Evolutionary conservation across 2,888 invertebrate species (phyloP).

Genomic region (Drosophila rellima): DNA sequence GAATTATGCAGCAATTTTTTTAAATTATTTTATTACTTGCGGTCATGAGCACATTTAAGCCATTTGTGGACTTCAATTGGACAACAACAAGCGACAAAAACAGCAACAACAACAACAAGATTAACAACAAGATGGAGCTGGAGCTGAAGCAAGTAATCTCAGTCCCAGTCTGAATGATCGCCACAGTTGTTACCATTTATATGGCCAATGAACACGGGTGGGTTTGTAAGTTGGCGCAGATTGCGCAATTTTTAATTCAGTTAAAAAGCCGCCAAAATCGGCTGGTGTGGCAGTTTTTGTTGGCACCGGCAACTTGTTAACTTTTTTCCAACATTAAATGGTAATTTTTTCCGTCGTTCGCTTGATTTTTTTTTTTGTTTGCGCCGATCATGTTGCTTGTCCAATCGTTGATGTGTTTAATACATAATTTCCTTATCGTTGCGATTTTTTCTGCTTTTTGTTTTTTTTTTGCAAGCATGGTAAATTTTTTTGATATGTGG

Average conservation of each 20-base stretch:
- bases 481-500: conserved; percentile 49
- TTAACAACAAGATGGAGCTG: conserved; percentile 21
- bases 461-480: conserved; percentile 22
- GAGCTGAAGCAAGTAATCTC: conserved; percentile 34
- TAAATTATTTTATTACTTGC: conserved; percentile 78
- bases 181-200: conserved; percentile 78
- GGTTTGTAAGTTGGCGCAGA: conserved; percentile 52
- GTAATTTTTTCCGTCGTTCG: conserved; percentile 67
- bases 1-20: conserved; percentile 69
- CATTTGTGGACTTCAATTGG: conserved; percentile 75
- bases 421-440: conserved; percentile 80
- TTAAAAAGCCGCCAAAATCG: conserved; percentile 73
- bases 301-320: conserved; percentile 71
- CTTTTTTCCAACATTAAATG: conserved; percentile 71
- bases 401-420: conserved; percentile 75
- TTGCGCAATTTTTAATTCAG: conserved; percentile 80
- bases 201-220: conserved; percentile 76
- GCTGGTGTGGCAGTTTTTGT: conserved; percentile 62
- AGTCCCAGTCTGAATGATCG: conserved; percentile 32
- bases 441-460: conserved; percentile 20
- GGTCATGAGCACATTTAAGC: conserved; percentile 81
- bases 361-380: conserved; percentile 30
- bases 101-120: no score
- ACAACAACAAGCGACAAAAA: conserved; percentile 42
- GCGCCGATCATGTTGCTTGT: conserved; percentile 56